Percentiles rank a stretch among this genome's conserved stretches.
Evolutionary conservation across 2,797 vertebrate species (phyloP).

Genomic region (Hapalemur alaotrensis): DNA sequence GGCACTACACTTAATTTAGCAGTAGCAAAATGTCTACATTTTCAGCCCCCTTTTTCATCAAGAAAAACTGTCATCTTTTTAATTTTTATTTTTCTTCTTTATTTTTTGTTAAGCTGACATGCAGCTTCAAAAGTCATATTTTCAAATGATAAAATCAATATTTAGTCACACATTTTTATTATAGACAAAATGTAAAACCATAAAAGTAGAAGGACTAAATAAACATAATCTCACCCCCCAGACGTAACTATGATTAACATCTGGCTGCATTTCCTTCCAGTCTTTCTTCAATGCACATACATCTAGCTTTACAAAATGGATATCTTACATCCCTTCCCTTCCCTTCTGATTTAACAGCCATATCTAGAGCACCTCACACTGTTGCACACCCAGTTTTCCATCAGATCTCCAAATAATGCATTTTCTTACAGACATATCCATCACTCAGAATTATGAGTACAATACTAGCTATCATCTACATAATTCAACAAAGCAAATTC

Average conservation of each 20-base stretch:
- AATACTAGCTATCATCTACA: not conserved
- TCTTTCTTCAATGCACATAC: not conserved
- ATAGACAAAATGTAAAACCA: not conserved
- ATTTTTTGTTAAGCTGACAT: no score
- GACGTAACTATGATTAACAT: not conserved
- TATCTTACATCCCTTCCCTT: not conserved
- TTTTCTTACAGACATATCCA: not conserved
- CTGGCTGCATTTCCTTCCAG: not conserved
- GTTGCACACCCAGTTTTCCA: not conserved
- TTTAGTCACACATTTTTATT: not conserved
- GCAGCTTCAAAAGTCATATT: not conserved
- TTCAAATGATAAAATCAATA: constrained; percentile 9
- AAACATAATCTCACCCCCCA: not conserved
- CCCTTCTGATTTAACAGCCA: not conserved
- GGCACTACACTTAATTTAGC: not conserved
- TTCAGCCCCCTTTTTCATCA: not conserved
- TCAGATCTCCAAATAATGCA: constrained; percentile 3
- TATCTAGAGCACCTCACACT: not conserved
- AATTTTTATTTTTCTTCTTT: not conserved
- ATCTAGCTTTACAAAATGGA: not conserved
- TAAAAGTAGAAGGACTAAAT: not conserved
- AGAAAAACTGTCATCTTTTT: not conserved
- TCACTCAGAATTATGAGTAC: not conserved
- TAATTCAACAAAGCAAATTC: not conserved
- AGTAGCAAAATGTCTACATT: not conserved